phyloP scores from a whole-genome alignment of 2,113 vertebrate genomes.

The Azemiops feae region DNA sequence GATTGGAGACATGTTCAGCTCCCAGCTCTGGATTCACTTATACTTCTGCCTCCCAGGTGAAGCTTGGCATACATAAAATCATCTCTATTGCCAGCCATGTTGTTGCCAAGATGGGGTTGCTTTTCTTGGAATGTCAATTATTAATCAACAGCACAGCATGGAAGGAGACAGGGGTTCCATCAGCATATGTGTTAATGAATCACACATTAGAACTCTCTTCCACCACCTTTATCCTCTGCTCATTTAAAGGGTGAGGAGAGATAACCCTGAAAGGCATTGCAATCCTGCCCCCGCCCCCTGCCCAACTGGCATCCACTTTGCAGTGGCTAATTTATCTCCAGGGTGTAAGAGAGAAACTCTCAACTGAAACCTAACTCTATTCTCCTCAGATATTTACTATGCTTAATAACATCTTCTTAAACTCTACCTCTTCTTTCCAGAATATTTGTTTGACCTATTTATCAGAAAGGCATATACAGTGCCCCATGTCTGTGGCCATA shows the following conservation, averaged over 20 bases:
- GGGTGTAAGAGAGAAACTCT: background rate
- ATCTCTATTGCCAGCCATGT: background rate
- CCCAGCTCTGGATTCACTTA: too few relatives aligned
- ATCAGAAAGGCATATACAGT: background rate
- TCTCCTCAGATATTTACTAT: background rate
- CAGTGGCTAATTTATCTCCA: background rate
- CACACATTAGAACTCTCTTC: constrained; percentile 26
- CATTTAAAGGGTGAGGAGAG: constrained; percentile 1
- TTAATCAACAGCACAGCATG: background rate
- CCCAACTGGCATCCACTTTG: background rate
- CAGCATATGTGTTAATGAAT: constrained; percentile 34
- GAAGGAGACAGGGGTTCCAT: constrained; percentile 13
- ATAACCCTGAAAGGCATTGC: background rate
- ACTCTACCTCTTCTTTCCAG: background rate
- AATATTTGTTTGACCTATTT: background rate
- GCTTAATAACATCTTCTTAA: background rate
- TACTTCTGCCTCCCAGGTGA: background rate
- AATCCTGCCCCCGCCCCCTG: background rate
- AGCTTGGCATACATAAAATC: background rate
- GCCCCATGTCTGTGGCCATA: background rate
- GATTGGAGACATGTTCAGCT: background rate
- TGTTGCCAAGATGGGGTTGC: background rate
- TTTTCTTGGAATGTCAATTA: background rate
- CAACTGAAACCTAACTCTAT: background rate
- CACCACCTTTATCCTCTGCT: background rate